These are phyloP conservation scores for Archocentrus centrarchus DNA, from an alignment of 2,113 vertebrate species.

Conservation along the genomic window DNA sequence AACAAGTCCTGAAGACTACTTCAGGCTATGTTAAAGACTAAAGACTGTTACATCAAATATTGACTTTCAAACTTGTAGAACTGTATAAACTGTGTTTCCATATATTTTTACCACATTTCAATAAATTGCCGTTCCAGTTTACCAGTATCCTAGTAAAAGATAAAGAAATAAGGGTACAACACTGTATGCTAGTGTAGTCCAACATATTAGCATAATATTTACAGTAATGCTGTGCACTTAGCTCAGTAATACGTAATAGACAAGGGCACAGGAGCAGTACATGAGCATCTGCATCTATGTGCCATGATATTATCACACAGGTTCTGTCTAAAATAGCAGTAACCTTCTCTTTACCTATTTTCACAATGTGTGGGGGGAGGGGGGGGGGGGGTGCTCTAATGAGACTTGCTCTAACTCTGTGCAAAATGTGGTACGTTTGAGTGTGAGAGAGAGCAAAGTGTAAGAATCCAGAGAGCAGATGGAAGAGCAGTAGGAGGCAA, in stretches of 20 bases:
- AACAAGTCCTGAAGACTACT: background rate
- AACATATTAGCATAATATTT: background rate
- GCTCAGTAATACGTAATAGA: background rate
- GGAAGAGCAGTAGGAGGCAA: conserved; percentile 20
- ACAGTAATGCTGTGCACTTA: background rate
- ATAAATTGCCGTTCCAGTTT: background rate
- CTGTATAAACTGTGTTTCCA: background rate
- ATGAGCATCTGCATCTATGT: background rate
- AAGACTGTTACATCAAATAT: background rate
- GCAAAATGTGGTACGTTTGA: background rate
- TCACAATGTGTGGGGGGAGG: too few relatives aligned
- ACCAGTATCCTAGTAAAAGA: background rate
- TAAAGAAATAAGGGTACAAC: background rate
- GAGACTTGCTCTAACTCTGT: conserved; percentile 40
- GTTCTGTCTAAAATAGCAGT: conserved; percentile 39
- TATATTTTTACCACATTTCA: background rate
- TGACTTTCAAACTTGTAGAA: background rate
- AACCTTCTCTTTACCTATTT: conserved; percentile 11
- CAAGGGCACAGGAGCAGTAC: background rate
- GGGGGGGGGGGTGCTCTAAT: conserved; percentile 38
- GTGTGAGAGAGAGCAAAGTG: background rate
- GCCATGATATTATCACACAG: background rate
- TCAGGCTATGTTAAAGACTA: background rate
- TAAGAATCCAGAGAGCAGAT: conserved; percentile 19
- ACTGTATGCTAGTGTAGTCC: background rate